Conservation (phyloP, 2,113 vertebrate species). For the Cheilinus undulatus region DNA sequence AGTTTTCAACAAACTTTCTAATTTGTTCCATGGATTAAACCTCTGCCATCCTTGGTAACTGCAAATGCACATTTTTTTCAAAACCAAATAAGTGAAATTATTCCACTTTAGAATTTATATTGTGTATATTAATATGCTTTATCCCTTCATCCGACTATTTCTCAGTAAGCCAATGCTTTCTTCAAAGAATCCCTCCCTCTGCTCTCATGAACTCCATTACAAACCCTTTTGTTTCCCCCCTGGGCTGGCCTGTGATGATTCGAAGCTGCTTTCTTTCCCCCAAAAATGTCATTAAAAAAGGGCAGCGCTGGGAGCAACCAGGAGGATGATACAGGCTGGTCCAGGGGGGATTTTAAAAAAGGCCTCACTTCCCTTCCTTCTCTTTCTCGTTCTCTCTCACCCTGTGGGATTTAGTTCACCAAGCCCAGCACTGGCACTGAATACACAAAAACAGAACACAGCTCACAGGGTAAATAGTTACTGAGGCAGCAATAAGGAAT, state of each 20-base stretch:
- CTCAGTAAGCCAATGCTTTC: background rate
- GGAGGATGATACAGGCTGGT: constrained; percentile 1
- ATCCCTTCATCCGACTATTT: background rate
- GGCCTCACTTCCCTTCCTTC: constrained; percentile 11
- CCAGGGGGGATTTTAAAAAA: constrained; percentile 19
- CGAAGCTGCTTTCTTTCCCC: background rate
- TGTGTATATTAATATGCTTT: background rate
- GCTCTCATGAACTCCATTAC: constrained; percentile 8
- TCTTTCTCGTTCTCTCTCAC: constrained; percentile 17
- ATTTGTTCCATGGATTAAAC: too few relatives aligned
- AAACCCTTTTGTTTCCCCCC: background rate
- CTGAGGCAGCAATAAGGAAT: constrained; percentile 46
- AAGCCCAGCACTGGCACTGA: constrained; percentile 3
- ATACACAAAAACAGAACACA: constrained; percentile 24
- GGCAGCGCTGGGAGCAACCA: background rate
- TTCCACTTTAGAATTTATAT: background rate
- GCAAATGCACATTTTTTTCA: background rate
- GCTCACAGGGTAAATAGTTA: constrained; percentile 49
- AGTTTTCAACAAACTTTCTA: too few relatives aligned
- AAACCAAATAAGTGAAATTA: background rate
- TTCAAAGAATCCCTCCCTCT: background rate
- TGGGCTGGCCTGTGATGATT: constrained; percentile 3
- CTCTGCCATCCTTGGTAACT: too few relatives aligned
- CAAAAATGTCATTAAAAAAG: constrained; percentile 36
- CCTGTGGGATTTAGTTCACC: constrained; percentile 29